Conservation (phyloP, 2,888 invertebrate species). For the Nomada hirtipes region DNA sequence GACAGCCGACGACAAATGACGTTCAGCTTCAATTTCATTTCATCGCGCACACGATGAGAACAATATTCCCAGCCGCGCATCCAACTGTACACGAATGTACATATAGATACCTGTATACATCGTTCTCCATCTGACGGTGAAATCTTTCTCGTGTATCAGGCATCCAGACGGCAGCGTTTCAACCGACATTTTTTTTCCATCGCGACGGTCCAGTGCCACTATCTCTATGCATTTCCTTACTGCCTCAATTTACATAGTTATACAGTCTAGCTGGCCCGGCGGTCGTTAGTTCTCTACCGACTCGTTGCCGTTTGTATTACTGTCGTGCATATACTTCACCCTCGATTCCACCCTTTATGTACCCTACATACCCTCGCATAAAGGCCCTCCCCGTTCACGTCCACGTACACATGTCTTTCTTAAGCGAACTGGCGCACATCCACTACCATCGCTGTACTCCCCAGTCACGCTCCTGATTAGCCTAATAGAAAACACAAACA, state of each 20-base stretch:
- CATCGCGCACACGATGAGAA: not conserved
- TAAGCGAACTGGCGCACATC: slow-evolving; percentile 66
- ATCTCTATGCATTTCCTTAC: slow-evolving; percentile 7
- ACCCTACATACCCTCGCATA: slow-evolving; percentile 21
- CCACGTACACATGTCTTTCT: slow-evolving; percentile 50
- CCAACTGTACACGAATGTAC: too few species aligned
- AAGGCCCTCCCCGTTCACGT: slow-evolving; percentile 14
- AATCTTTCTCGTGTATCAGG: slow-evolving; percentile 10
- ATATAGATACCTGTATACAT: not conserved
- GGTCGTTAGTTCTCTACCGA: slow-evolving; percentile 38
- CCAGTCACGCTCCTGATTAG: slow-evolving; percentile 81
- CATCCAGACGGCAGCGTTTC: not conserved
- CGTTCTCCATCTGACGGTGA: not conserved
- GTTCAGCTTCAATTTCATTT: not conserved
- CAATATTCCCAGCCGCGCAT: not conserved
- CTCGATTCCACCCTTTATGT: slow-evolving; percentile 36
- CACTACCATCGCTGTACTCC: slow-evolving; percentile 71
- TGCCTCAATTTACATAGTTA: slow-evolving; percentile 45
- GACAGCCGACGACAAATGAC: not conserved
- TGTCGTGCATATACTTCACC: slow-evolving; percentile 24
- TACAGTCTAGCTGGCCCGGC: slow-evolving; percentile 15
- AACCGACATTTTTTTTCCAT: not conserved
- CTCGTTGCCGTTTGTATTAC: slow-evolving; percentile 33
- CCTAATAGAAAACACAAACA: slow-evolving; percentile 80
- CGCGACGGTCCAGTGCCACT: not conserved